These are phyloP conservation scores for Eleutherodactylus coqui DNA, from an alignment of 2,797 vertebrate genomes.

Conservation along the genomic window DNA sequence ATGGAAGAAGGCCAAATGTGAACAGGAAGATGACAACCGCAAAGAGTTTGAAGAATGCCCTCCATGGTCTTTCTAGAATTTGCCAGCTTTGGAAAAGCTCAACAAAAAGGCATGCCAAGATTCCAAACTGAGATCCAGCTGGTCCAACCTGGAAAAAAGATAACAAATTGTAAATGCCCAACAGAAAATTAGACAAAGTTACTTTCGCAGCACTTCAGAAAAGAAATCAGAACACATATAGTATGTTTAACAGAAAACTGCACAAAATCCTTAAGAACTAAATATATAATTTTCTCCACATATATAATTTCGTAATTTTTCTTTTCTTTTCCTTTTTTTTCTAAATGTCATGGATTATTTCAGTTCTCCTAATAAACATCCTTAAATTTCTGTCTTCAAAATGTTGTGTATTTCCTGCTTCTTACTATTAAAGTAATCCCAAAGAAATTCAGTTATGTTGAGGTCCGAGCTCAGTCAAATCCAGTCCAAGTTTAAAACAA, in stretches of 20 bases:
- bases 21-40: slow-evolving; percentile 95
- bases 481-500: too few species aligned
- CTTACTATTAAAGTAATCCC: too few species aligned
- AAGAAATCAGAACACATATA: not conserved
- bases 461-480: too few species aligned
- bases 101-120: slow-evolving; percentile 97
- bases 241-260: not conserved
- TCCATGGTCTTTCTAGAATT: slow-evolving; percentile 96
- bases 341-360: not conserved
- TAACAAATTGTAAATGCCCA: not conserved
- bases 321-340: too few species aligned
- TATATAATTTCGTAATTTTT: too few species aligned
- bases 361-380: not conserved
- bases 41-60: slow-evolving; percentile 93
- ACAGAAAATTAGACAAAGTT: too few species aligned
- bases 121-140: slow-evolving; percentile 96
- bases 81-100: slow-evolving; percentile 99
- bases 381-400: too few species aligned
- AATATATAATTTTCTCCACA: not conserved
- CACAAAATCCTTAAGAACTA: not conserved
- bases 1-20: slow-evolving; percentile 94
- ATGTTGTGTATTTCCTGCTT: too few species aligned
- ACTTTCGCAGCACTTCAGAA: too few species aligned
- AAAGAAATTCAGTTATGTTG: too few species aligned
- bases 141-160: slow-evolving; percentile 87